Evolutionary conservation across 2,797 vertebrate species (phyloP).

Genomic region (Morus bassanus): DNA sequence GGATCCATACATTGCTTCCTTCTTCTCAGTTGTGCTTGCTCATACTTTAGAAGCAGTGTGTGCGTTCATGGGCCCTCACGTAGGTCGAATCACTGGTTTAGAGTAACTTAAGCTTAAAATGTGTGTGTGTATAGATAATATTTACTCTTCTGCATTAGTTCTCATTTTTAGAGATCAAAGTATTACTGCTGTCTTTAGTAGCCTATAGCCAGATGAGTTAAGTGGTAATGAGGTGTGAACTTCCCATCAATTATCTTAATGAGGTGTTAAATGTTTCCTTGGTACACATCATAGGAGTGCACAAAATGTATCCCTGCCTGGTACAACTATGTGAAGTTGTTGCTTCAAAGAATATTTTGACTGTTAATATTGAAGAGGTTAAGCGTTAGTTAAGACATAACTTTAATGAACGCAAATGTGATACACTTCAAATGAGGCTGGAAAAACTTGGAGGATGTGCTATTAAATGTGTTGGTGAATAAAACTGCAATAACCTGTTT

Average conservation of each 20-base stretch:
- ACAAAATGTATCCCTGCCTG: background rate
- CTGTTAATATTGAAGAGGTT: background rate
- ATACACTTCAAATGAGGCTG: background rate
- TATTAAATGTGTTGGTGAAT: background rate
- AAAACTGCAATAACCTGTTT: background rate
- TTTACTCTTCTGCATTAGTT: background rate
- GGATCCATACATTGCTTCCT: background rate
- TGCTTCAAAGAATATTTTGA: background rate
- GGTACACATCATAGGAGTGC: background rate
- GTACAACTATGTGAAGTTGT: background rate
- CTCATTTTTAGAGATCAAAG: background rate
- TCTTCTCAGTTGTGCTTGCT: background rate
- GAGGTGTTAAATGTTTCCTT: slow-evolving; percentile 36
- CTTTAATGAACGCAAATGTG: background rate
- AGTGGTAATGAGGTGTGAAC: slow-evolving; percentile 39
- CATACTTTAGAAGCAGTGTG: background rate
- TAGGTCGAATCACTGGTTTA: background rate
- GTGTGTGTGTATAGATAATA: background rate
- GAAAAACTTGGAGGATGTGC: background rate
- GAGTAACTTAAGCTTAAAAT: background rate
- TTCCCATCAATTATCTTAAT: slow-evolving; percentile 26
- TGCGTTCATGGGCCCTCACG: background rate
- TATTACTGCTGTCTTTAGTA: background rate
- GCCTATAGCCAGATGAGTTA: background rate
- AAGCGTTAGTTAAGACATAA: background rate